Evolutionary conservation across 2,888 invertebrate genomes (phyloP).

Genomic region (Drosophila birchii): DNA sequence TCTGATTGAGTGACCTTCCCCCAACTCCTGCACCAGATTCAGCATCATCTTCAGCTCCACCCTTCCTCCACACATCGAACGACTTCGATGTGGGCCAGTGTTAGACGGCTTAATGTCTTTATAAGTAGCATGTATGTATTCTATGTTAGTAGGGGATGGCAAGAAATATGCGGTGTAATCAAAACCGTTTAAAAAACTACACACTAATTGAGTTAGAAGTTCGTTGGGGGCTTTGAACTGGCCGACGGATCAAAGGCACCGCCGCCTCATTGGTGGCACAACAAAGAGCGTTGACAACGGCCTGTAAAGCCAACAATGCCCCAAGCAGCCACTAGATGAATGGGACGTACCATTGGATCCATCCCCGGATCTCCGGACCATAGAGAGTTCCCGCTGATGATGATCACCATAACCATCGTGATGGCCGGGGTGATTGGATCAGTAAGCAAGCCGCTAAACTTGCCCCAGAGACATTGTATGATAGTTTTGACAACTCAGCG

Average conservation of each 20-base stretch:
- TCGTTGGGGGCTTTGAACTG: conserved; percentile 69
- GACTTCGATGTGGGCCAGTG: conserved; percentile 40
- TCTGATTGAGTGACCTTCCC: conserved; percentile 75
- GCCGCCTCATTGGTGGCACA: conserved; percentile 76
- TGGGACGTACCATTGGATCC: conserved; percentile 27
- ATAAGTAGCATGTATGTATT: conserved; percentile 68
- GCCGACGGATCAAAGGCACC: conserved; percentile 72
- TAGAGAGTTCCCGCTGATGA: conserved; percentile 42
- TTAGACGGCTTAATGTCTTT: conserved; percentile 77
- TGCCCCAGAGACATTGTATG: conserved; percentile 78
- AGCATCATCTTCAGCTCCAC: conserved; percentile 1
- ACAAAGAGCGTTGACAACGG: conserved; percentile 81
- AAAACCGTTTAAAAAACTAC: conserved; percentile 80
- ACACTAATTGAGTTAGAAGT: conserved; percentile 81
- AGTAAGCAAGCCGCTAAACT: conserved; percentile 66
- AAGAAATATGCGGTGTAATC: conserved; percentile 77
- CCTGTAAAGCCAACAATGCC: conserved; percentile 78
- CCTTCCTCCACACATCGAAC: conserved; percentile 2
- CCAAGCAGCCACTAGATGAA: conserved; percentile 54
- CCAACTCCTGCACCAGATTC: conserved; percentile 13
- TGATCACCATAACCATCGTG: conserved; percentile 39
- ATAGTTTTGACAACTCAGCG: conserved; percentile 67
- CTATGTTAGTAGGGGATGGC: conserved; percentile 23
- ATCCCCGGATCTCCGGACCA: conserved; percentile 8
- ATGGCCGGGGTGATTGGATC: conserved; percentile 41